Percentiles rank a stretch among this genome's conserved stretches.
Evolutionary conservation across 2,888 invertebrate species (phyloP).

Genomic region (Rhagonycha fulva): DNA sequence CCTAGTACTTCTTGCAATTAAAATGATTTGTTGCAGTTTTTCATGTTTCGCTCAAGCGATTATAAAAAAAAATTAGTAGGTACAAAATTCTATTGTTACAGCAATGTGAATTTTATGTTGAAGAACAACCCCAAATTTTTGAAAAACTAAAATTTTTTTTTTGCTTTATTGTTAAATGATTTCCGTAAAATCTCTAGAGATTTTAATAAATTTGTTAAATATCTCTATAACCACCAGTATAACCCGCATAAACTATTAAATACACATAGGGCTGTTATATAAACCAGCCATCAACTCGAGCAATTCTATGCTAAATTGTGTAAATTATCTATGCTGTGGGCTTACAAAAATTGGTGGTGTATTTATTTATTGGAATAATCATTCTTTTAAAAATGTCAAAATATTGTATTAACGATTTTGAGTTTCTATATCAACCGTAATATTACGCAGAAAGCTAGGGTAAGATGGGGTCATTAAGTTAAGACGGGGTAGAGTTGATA

Average conservation of each 20-base stretch:
- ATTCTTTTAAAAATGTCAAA: too few relatives aligned
- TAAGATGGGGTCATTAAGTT: too few relatives aligned
- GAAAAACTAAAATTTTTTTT: neutral
- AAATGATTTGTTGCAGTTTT: neutral
- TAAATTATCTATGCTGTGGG: neutral
- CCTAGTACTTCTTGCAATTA: neutral
- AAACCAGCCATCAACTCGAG: neutral
- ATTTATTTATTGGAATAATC: too few relatives aligned
- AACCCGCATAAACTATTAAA: neutral
- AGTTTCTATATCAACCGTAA: too few relatives aligned
- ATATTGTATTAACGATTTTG: too few relatives aligned
- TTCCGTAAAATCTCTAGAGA: neutral
- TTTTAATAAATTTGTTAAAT: neutral
- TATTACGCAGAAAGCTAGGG: too few relatives aligned
- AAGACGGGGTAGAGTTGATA: too few relatives aligned
- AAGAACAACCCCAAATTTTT: neutral
- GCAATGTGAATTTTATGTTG: neutral
- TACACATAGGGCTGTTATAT: neutral
- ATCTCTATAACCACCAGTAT: neutral
- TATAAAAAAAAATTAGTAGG: neutral
- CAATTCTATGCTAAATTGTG: neutral
- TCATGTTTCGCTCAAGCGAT: neutral
- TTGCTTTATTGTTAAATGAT: neutral
- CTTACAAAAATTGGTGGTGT: too few relatives aligned
- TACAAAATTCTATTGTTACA: neutral